Evolutionary conservation across 1,140 invertebrate species (phyloP), one percentile per base, ranked within the genome.

Genomic region (Penaeus japonicus): DNA sequence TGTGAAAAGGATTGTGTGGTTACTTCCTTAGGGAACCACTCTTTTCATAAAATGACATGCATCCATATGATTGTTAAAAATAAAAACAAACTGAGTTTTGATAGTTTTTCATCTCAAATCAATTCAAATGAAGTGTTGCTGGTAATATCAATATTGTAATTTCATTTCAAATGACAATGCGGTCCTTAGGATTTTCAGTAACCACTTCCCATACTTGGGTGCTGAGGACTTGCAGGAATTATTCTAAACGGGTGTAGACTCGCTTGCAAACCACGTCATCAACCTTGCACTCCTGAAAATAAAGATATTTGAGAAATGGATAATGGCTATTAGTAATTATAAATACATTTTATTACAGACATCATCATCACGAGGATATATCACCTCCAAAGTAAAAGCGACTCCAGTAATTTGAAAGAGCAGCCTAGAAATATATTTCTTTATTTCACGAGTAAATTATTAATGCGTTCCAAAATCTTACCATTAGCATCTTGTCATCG

Each of bases 211-310:
- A 47, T 47, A 47, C 47, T 47, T 47, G 47, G 47, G 47, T 47
- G 47, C 47, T 12, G 47, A 47, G 10, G 15, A 10, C 47, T 47
- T 47, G 47, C 47, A 12, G 47, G 47, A 47, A 1, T 47, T 82
- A 88, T 18, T 83, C 80, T n/a, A 39, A 55, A 27, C 90, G 84
- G 92, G 96, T 96, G 94, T 96, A 96, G 90, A 95, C 92, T 92
- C 96, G 94, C 90, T 95, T 96, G 93, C 95, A 96, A 82, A 95
- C 95, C 53, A 96, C 94, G 91, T 94, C 94, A 91, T 95, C 95
- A 3, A 95, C 94, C 86, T 95, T 95, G 93, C 96, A 94, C 27
- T 94, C 93, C 95, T 96, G 93, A 24, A 93, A 94, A n/a, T 86
- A 89, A 86, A 84, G 85, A 70, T 3, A 86, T 35, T 27, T 59